phyloP scores from a whole-genome alignment of 2,888 invertebrate species.

The Hemicrepidius hirtus region DNA sequence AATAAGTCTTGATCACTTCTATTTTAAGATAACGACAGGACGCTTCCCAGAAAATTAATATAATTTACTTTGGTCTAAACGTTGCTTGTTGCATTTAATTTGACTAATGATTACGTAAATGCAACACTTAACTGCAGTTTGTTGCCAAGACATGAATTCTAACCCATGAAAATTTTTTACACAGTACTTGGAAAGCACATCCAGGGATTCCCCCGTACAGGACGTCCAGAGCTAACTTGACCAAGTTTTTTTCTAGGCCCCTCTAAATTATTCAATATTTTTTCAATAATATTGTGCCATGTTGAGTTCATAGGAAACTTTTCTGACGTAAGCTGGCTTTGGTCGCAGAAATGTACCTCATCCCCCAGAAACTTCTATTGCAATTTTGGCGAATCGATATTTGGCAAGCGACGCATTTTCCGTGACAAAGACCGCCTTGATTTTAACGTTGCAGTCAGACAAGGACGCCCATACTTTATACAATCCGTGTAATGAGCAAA shows the following conservation, averaged over 20 bases:
- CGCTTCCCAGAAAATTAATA: conserved; percentile 6
- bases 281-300: too few species aligned
- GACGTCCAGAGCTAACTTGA: too few species aligned
- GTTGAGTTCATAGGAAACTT: conserved; percentile 23
- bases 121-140: background rate
- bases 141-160: too few species aligned
- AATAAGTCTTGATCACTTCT: conserved; percentile 5
- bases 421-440: background rate
- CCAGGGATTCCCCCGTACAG: too few species aligned
- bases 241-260: too few species aligned
- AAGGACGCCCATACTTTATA: conserved; percentile 13
- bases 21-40: background rate
- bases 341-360: conserved; percentile 11
- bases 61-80: background rate
- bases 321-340: conserved; percentile 28
- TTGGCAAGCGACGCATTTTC: conserved; percentile 25
- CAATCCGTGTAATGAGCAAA: conserved; percentile 30
- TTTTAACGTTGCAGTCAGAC: background rate
- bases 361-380: conserved; percentile 21
- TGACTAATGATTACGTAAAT: background rate
- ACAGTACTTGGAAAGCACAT: too few species aligned
- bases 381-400: conserved; percentile 35
- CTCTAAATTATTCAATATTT: too few species aligned
- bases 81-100: conserved; percentile 2
- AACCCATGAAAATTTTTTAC: too few species aligned